phyloP scores from a whole-genome alignment of 2,113 vertebrate species.

The Cottus gobio region DNA sequence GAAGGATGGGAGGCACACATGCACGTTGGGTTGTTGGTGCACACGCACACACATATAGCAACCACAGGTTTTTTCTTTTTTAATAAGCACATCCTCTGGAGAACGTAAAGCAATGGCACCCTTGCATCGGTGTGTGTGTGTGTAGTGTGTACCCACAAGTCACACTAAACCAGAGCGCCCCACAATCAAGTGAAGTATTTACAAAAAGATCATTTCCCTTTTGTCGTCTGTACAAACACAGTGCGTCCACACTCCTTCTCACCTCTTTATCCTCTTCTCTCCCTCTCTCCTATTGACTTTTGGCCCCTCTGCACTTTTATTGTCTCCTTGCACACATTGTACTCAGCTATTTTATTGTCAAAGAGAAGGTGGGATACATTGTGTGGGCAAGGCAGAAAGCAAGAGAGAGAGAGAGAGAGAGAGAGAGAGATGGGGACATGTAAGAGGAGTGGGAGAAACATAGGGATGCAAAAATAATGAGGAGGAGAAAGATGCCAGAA shows the following conservation, averaged over 20 bases:
- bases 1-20: slow-evolving; percentile 52
- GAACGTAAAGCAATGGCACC: slow-evolving; percentile 9
- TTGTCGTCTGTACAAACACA: background rate
- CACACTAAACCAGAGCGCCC: background rate
- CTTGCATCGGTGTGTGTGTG: background rate
- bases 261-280: background rate
- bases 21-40: slow-evolving; percentile 30
- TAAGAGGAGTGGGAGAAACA: slow-evolving; percentile 20
- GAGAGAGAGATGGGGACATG: slow-evolving; percentile 12
- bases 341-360: slow-evolving; percentile 6
- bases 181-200: slow-evolving; percentile 7
- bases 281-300: background rate
- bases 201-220: background rate
- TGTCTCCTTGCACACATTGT: background rate
- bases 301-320: slow-evolving; percentile 9
- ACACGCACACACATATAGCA: slow-evolving; percentile 6
- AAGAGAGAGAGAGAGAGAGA: background rate
- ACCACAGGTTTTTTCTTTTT: background rate
- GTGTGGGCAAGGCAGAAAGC: background rate
- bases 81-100: background rate
- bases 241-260: too few relatives aligned
- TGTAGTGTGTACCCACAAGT: background rate
- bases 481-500: slow-evolving; percentile 11
- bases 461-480: slow-evolving; percentile 26
- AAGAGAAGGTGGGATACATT: background rate